Percentiles rank a stretch among this genome's conserved stretches.
Evolutionary conservation across 2,113 vertebrate species (phyloP).

Genomic region (Chauna torquata): DNA sequence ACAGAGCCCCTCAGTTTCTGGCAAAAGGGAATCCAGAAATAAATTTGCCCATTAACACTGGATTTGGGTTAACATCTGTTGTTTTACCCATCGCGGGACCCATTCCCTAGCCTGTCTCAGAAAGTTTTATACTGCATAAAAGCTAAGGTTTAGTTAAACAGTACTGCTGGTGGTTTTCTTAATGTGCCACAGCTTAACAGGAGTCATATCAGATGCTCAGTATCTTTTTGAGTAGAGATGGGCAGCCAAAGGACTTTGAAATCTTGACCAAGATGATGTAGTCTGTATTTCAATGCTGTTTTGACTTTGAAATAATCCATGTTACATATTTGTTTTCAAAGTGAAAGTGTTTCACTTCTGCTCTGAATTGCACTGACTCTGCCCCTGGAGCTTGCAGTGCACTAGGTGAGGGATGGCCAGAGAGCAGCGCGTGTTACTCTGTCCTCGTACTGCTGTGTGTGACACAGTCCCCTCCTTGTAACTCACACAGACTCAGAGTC

Average conservation of each 20-base stretch:
- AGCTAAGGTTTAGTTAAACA: not conserved
- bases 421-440: not conserved
- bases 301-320: not conserved
- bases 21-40: constrained; percentile 13
- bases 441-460: rapidly evolving
- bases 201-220: not conserved
- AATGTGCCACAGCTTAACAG: not conserved
- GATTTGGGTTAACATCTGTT: not conserved
- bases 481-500: not conserved
- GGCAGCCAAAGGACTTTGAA: not conserved
- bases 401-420: rapidly evolving
- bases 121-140: not conserved
- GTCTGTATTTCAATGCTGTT: not conserved
- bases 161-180: not conserved
- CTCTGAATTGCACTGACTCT: rapidly evolving
- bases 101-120: not conserved
- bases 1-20: constrained; percentile 41
- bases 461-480: not conserved
- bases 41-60: not conserved
- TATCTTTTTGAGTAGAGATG: not conserved
- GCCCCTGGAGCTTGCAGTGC: rapidly evolving
- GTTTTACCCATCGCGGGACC: not conserved
- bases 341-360: not conserved
- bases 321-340: not conserved
- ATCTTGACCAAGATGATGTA: not conserved